Percentiles rank a stretch among this genome's conserved stretches.
Evolutionary conservation across 53 echinoderm and acorn worm species (phyloP).

Genomic region (Astropecten irregularis): DNA sequence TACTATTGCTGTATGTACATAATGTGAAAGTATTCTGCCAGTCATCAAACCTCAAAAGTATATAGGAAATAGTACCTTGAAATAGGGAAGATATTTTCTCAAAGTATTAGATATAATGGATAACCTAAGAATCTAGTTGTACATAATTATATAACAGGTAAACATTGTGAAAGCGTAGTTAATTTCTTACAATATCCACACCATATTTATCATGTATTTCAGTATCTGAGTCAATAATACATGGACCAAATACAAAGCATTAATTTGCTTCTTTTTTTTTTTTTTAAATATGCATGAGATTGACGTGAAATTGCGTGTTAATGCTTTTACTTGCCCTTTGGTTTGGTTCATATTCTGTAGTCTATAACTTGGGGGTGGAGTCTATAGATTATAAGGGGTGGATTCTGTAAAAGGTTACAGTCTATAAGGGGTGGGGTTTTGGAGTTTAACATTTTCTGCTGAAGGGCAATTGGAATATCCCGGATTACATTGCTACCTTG

Average conservation of each 20-base stretch:
- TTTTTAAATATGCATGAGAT: not conserved
- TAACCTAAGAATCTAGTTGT: not conserved
- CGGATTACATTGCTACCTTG: too few species aligned
- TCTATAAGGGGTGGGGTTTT: not conserved
- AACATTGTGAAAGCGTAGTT: not conserved
- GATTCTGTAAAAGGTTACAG: not conserved
- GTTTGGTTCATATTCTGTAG: not conserved
- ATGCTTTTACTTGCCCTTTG: too few species aligned
- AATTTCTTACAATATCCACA: too few species aligned
- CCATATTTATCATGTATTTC: not conserved
- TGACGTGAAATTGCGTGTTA: too few species aligned
- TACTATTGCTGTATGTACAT: too few species aligned
- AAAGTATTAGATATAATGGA: not conserved
- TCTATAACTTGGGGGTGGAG: not conserved
- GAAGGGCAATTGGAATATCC: too few species aligned
- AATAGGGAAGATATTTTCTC: not conserved
- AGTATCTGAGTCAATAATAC: not conserved
- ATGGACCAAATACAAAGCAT: not conserved
- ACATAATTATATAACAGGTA: too few species aligned
- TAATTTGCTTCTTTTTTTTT: not conserved
- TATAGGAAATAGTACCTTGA: conserved; percentile 17
- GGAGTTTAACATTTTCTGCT: too few species aligned
- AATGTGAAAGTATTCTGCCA: not conserved
- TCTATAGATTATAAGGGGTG: not conserved
- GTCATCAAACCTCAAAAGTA: not conserved